Evolutionary conservation across 2,888 invertebrate species (phyloP).

Genomic region (Eueremaeus valkanovi): DNA sequence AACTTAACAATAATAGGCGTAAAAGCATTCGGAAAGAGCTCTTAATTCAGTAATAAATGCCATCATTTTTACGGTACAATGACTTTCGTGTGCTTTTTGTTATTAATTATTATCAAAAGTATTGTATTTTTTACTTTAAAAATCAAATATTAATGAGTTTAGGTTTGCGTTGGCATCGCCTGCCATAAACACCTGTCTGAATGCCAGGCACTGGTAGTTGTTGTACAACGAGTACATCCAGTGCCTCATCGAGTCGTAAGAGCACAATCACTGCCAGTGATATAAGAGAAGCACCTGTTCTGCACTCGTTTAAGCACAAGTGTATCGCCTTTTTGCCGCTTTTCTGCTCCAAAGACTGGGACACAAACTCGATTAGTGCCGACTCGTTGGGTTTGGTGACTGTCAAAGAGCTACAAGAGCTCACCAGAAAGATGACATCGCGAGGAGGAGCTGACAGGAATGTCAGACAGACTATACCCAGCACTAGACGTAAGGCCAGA

Average conservation of each 20-base stretch:
- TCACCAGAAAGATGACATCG: background rate
- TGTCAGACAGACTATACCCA: background rate
- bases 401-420: background rate
- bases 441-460: background rate
- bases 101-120: background rate
- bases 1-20: background rate
- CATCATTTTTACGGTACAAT: background rate
- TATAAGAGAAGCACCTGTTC: conserved; percentile 8
- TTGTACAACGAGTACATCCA: background rate
- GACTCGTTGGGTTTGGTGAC: background rate
- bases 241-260: background rate
- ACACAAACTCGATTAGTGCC: background rate
- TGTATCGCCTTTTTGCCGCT: background rate
- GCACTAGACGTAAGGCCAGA: background rate
- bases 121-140: background rate
- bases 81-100: background rate
- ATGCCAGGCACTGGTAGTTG: background rate
- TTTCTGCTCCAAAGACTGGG: background rate
- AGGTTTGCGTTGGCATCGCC: background rate
- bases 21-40: background rate
- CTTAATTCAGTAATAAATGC: background rate
- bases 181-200: conserved; percentile 1
- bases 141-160: background rate
- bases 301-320: background rate
- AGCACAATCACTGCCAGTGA: background rate